A percentile compares a stretch with the other conserved stretches of the same genome.
Conservation (phyloP, 2,113 vertebrate species). For the Hassar affinis region DNA sequence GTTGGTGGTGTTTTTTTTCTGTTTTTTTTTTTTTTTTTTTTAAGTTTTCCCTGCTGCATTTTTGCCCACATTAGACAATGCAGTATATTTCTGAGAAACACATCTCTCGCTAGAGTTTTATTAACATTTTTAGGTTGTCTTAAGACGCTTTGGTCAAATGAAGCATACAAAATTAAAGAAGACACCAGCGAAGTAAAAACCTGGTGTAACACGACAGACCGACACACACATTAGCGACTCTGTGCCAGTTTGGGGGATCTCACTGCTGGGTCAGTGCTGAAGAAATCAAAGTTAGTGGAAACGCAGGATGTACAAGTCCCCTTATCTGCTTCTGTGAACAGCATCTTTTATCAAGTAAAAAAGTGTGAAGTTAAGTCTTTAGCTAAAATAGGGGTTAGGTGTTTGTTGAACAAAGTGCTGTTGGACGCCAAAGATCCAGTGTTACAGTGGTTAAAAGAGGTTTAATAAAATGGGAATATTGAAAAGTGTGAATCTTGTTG, state of each 20-base stretch:
- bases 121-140: slow-evolving; percentile 41
- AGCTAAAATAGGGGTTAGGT: slow-evolving; percentile 48
- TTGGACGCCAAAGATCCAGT: slow-evolving; percentile 65
- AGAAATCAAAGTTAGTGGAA: slow-evolving; percentile 39
- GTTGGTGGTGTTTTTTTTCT: neutral
- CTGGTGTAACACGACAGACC: slow-evolving; percentile 10
- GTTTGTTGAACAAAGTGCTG: slow-evolving; percentile 58
- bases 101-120: slow-evolving; percentile 27
- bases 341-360: slow-evolving; percentile 60
- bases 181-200: slow-evolving; percentile 13
- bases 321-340: slow-evolving; percentile 57
- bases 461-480: slow-evolving; percentile 55
- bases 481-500: slow-evolving; percentile 11
- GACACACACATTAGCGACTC: slow-evolving; percentile 18
- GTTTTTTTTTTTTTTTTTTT: neutral
- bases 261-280: slow-evolving; percentile 51
- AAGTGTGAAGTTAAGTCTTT: slow-evolving; percentile 57
- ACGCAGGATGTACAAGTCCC: slow-evolving; percentile 46
- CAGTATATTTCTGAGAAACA: slow-evolving; percentile 37
- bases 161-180: neutral
- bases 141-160: slow-evolving; percentile 1
- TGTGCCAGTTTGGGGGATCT: slow-evolving; percentile 46
- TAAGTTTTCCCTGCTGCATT: neutral
- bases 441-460: slow-evolving; percentile 53
- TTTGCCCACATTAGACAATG: slow-evolving; percentile 31